Evolutionary conservation across 2,113 vertebrate species (phyloP).

Genomic region (Laticauda colubrina): DNA sequence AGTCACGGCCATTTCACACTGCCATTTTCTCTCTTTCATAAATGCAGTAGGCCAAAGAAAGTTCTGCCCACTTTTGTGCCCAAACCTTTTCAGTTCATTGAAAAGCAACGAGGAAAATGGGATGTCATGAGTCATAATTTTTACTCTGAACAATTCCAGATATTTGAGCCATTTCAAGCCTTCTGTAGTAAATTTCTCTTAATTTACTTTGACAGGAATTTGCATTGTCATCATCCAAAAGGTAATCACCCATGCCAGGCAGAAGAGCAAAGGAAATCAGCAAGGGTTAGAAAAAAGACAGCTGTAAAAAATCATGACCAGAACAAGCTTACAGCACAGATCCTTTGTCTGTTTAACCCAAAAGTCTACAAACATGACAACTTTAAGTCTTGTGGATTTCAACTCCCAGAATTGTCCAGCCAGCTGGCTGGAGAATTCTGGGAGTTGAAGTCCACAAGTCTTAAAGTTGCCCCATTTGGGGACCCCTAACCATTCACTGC

Average conservation of each 20-base stretch:
- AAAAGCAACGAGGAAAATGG: not conserved
- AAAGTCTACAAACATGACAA: too few relatives aligned
- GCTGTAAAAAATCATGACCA: not conserved
- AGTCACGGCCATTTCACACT: not conserved
- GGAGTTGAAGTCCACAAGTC: too few relatives aligned
- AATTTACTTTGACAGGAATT: slow-evolving; percentile 61
- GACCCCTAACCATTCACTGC: not conserved
- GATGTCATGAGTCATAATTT: slow-evolving; percentile 49
- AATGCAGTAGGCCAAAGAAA: not conserved
- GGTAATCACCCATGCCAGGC: not conserved
- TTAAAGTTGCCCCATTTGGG: too few relatives aligned
- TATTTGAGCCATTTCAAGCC: slow-evolving; percentile 45
- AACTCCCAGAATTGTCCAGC: too few relatives aligned
- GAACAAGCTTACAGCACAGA: not conserved
- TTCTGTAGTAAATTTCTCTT: slow-evolving; percentile 45
- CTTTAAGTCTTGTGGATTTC: too few relatives aligned
- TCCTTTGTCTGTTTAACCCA: not conserved
- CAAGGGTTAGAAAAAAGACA: not conserved
- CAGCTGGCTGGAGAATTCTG: too few relatives aligned
- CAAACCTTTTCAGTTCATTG: not conserved
- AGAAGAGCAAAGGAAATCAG: not conserved
- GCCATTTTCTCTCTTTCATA: not conserved
- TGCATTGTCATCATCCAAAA: slow-evolving; percentile 41
- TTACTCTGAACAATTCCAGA: not conserved
- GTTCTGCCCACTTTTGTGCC: not conserved